phyloP scores from a whole-genome alignment of 64 coral and sea anemone species.

The Orbicella faveolata region DNA sequence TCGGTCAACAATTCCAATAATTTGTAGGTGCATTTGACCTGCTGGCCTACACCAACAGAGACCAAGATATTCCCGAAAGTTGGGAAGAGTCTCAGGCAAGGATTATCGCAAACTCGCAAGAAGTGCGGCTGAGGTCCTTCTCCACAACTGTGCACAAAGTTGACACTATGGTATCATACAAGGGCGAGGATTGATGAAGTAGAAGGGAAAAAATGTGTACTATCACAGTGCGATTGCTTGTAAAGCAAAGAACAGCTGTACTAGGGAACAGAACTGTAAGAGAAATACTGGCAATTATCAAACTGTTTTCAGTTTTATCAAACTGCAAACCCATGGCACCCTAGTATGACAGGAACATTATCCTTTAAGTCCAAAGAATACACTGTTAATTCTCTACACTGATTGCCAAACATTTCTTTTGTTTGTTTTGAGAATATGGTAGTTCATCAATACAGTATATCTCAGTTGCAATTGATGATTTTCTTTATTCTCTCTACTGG shows the following conservation, averaged over 20 bases:
- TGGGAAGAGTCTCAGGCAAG: slow-evolving; percentile 98
- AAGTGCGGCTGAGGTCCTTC: slow-evolving; percentile 91
- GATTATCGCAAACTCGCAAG: slow-evolving; percentile 90
- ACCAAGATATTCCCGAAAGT: slow-evolving; percentile 82
- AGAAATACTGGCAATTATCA: not conserved
- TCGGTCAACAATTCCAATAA: not conserved
- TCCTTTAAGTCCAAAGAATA: too few relatives aligned
- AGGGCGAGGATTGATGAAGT: slow-evolving; percentile 69
- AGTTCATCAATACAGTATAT: too few relatives aligned
- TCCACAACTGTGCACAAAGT: slow-evolving; percentile 95
- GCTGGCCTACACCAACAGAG: slow-evolving; percentile 88
- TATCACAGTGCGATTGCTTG: not conserved
- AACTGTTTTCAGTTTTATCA: not conserved
- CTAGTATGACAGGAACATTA: not conserved
- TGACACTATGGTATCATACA: slow-evolving; percentile 96
- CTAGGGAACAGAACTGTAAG: not conserved
- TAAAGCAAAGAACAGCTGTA: not conserved
- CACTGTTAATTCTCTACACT: too few relatives aligned
- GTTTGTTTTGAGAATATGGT: too few relatives aligned
- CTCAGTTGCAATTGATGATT: too few relatives aligned
- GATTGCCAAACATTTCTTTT: too few relatives aligned
- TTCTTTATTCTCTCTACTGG: too few relatives aligned
- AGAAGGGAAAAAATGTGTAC: not conserved
- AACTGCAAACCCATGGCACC: not conserved
- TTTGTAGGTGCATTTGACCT: slow-evolving; percentile 96